phyloP scores from a whole-genome alignment of 2,797 vertebrate species.

The Hemitrygon akajei region DNA sequence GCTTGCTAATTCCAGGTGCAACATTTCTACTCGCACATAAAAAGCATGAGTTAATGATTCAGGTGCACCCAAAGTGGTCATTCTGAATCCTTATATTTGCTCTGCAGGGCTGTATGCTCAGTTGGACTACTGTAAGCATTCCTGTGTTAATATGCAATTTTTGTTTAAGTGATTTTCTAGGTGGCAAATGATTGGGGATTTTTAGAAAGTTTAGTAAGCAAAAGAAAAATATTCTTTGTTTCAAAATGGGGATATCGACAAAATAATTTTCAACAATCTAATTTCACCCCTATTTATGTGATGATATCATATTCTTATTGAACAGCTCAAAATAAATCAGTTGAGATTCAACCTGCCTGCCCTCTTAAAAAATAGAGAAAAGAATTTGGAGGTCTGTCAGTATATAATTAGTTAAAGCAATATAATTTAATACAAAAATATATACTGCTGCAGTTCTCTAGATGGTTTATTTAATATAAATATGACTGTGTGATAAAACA shows the following conservation, averaged over 20 bases:
- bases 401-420: neutral
- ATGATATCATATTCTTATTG: neutral
- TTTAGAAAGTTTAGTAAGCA: neutral
- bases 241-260: neutral
- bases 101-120: no score
- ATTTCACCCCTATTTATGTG: neutral
- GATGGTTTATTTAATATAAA: neutral
- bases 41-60: neutral
- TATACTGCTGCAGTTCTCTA: neutral
- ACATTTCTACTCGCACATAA: neutral
- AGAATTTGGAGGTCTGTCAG: no score
- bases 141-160: neutral
- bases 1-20: neutral
- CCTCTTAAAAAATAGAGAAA: no score
- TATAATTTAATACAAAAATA: neutral
- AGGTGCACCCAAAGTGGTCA: neutral
- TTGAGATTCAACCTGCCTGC: neutral
- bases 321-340: neutral
- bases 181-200: neutral
- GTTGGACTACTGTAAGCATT: neutral
- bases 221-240: neutral
- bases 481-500: neutral
- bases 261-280: neutral
- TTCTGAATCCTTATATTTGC: neutral
- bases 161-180: no score